Evolutionary conservation across 2,888 invertebrate genomes (phyloP), one percentile per base, ranked within the genome.

Genomic region (Pyrochroa serraticornis): DNA sequence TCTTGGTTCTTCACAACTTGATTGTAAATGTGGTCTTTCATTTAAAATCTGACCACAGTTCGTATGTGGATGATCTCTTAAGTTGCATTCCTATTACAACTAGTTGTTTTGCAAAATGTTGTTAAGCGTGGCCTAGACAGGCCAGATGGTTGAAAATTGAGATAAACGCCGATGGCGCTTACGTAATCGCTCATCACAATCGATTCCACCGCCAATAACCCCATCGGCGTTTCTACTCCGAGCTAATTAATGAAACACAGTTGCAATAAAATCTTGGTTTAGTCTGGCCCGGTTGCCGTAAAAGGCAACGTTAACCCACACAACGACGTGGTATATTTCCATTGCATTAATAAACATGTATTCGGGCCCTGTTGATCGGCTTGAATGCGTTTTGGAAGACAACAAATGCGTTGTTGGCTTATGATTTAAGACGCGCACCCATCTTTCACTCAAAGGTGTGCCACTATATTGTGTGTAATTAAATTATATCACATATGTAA

Each of bases 401-500:
- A 42, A 42, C 32, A n/a, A 38, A 5, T 36, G 9, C 38, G 34
- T n/a, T 35, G 13, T 45, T n/a, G 38, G 10, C 33, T 45, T 51
- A 42, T 54, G 34, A 47, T 54, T 54, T 47, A 47, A 41, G 41
- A 36, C 47, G 32, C 8, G 34, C 47, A 30, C 42, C 10, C 45
- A 45, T 38, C 43, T 38, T 9, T 44, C 22, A 47, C 30, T 10
- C 37, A 36, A 43, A 48, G 55, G 48, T 55, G 55, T 43, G 49
- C 13, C 41, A 37, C 42, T 44, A 35, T 46, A 56, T 56, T 56
- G 50, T 56, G 50, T 50, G 56, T 45, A 45, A 56, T 56, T 56
- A 45, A 50, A 50, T 56, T 49, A 56, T 56, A 44, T 56, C 56
- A 38, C 49, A 39, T 44, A 56, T 56, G 56, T 35, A 56, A 56